These are phyloP conservation scores for Catostylus mosaicus DNA, from an alignment of 30 jellyfish, hydroid and myxozoan species.

Conservation along the genomic window DNA sequence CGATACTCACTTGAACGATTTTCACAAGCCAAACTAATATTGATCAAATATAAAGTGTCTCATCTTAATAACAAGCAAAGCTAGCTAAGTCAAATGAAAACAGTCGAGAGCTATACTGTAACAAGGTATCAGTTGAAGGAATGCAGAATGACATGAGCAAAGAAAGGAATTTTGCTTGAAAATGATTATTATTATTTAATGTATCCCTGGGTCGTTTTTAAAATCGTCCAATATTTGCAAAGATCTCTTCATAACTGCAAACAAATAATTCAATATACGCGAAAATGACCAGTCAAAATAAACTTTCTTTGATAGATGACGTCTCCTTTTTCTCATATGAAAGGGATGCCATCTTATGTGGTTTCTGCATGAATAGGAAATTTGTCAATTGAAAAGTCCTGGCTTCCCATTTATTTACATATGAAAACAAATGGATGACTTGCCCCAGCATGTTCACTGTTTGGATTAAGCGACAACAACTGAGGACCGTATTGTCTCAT, in stretches of 20 bases:
- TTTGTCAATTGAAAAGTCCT: slow-evolving; percentile 34
- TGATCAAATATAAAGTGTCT: neutral
- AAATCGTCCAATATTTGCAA: too few relatives aligned
- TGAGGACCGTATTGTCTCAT: slow-evolving; percentile 1
- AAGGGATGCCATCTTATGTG: slow-evolving; percentile 18
- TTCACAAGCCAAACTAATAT: slow-evolving; percentile 2
- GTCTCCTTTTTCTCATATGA: neutral
- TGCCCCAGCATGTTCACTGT: slow-evolving; percentile 38
- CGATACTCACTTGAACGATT: neutral
- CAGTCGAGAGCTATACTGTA: neutral
- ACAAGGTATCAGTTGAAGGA: too few relatives aligned
- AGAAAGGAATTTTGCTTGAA: too few relatives aligned
- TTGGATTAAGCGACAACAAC: slow-evolving; percentile 2
- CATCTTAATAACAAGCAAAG: neutral
- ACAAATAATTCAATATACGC: neutral
- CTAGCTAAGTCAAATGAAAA: neutral
- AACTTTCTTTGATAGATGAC: neutral
- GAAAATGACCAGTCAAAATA: neutral
- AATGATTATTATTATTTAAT: too few relatives aligned
- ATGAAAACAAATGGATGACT: slow-evolving; percentile 3
- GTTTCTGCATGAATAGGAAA: slow-evolving; percentile 17
- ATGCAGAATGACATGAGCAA: too few relatives aligned
- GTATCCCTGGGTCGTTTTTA: too few relatives aligned
- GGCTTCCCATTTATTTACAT: slow-evolving; percentile 22
- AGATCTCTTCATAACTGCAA: neutral